phyloP scores from a whole-genome alignment of 1,140 invertebrate genomes.

The Magallana ariakensis region DNA sequence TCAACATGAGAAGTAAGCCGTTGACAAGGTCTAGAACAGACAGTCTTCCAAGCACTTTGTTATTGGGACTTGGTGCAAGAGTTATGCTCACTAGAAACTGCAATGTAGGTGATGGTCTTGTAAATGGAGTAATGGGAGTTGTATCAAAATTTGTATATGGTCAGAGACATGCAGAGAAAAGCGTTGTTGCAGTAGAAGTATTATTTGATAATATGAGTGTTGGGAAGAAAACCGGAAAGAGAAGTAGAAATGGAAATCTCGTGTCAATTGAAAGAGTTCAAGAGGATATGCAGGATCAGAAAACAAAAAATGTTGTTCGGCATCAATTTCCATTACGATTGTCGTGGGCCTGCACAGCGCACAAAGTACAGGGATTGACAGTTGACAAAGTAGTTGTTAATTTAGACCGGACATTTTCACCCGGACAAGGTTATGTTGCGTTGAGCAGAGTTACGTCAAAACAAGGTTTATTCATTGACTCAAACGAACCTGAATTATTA shows the following conservation, averaged over 20 bases:
- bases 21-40: not conserved
- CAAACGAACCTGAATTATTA: not conserved
- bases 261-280: slow-evolving; percentile 10
- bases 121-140: too few species aligned
- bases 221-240: slow-evolving; percentile 25
- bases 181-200: slow-evolving; percentile 39
- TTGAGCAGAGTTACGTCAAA: slow-evolving; percentile 45
- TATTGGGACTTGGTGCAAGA: slow-evolving; percentile 20
- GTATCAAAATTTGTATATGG: not conserved
- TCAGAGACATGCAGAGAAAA: not conserved
- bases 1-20: slow-evolving; percentile 1
- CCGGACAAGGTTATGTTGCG: slow-evolving; percentile 15
- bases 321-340: too few species aligned
- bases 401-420: slow-evolving; percentile 17
- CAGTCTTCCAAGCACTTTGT: not conserved
- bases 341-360: slow-evolving; percentile 37
- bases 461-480: slow-evolving; percentile 33
- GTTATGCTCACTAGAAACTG: slow-evolving; percentile 30
- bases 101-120: too few species aligned
- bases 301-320: slow-evolving; percentile 42
- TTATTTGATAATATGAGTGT: slow-evolving; percentile 45
- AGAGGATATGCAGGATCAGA: not conserved
- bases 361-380: slow-evolving; percentile 49
- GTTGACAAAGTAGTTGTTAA: slow-evolving; percentile 25
- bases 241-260: not conserved